Conservation (phyloP, 1,140 invertebrate genomes). For the Drosophila mauritiana region DNA sequence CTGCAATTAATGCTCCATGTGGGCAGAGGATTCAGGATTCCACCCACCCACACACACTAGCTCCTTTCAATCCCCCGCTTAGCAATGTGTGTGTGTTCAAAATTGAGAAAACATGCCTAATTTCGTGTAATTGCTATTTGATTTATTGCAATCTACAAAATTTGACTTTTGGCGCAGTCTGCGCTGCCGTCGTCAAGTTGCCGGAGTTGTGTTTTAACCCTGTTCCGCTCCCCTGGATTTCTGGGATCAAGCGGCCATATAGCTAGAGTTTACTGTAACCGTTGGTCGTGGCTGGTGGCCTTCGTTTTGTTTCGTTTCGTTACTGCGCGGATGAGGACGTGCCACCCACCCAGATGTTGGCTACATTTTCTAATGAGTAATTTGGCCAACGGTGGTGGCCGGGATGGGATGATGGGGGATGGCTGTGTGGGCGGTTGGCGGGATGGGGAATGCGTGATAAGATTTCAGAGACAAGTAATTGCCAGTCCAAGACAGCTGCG, state of each 20-base stretch:
- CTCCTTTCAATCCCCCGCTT: neutral
- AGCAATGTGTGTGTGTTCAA: slow-evolving; percentile 27
- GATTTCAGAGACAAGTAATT: slow-evolving; percentile 65
- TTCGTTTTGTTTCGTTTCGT: neutral
- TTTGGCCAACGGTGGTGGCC: slow-evolving; percentile 48
- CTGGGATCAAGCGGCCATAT: slow-evolving; percentile 31
- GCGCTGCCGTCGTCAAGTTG: slow-evolving; percentile 58
- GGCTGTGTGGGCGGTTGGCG: slow-evolving; percentile 36
- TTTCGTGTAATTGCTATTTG: slow-evolving; percentile 85
- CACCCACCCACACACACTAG: slow-evolving; percentile 8
- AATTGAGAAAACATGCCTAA: slow-evolving; percentile 85
- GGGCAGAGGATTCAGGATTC: slow-evolving; percentile 28
- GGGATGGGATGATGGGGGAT: too few species aligned
- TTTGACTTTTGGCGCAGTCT: slow-evolving; percentile 83
- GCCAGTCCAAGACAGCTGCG: slow-evolving; percentile 55
- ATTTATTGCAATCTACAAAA: slow-evolving; percentile 84
- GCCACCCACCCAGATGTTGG: slow-evolving; percentile 61
- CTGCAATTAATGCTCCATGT: slow-evolving; percentile 77
- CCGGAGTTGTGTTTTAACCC: slow-evolving; percentile 9
- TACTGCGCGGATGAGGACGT: slow-evolving; percentile 6
- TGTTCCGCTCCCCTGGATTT: slow-evolving; percentile 14
- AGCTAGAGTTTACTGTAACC: slow-evolving; percentile 44
- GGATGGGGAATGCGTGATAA: slow-evolving; percentile 51
- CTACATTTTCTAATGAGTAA: slow-evolving; percentile 78
- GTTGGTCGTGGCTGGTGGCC: slow-evolving; percentile 37